phyloP scores from a whole-genome alignment of 92 coral and sea anemone genomes.

The Heteractis magnifica region DNA sequence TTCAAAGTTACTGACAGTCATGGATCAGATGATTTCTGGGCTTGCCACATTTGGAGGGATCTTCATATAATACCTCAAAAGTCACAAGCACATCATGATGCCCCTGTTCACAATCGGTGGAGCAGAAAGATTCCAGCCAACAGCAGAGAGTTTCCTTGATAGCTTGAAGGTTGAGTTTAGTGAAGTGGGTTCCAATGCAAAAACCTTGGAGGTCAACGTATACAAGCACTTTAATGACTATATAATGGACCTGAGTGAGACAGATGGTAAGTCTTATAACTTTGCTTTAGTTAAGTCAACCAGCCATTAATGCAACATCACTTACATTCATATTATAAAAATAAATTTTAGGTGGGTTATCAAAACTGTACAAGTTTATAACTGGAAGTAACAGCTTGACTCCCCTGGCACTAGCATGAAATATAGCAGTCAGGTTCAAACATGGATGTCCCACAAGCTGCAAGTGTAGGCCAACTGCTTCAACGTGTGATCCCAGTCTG shows the following conservation, averaged over 20 bases:
- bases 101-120: conserved; percentile 57
- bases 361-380: conserved; percentile 58
- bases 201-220: conserved; percentile 54
- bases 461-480: conserved; percentile 32
- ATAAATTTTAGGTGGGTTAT: conserved; percentile 24
- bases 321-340: neutral
- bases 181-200: conserved; percentile 62
- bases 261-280: conserved; percentile 16
- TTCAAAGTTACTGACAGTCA: neutral
- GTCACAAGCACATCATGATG: conserved; percentile 49
- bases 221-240: conserved; percentile 61
- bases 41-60: conserved; percentile 32
- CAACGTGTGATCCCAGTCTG: conserved; percentile 58
- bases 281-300: neutral
- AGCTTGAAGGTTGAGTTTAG: conserved; percentile 53
- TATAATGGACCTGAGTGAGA: conserved; percentile 47
- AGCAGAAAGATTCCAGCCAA: conserved; percentile 53
- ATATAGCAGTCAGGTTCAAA: conserved; percentile 43
- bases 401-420: conserved; percentile 51
- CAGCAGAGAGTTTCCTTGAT: conserved; percentile 50
- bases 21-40: conserved; percentile 41
- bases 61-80: conserved; percentile 40
- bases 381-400: conserved; percentile 57
- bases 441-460: conserved; percentile 45
- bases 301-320: neutral